Conservation (phyloP, 2,888 invertebrate species). For the Agrochola macilenta region DNA sequence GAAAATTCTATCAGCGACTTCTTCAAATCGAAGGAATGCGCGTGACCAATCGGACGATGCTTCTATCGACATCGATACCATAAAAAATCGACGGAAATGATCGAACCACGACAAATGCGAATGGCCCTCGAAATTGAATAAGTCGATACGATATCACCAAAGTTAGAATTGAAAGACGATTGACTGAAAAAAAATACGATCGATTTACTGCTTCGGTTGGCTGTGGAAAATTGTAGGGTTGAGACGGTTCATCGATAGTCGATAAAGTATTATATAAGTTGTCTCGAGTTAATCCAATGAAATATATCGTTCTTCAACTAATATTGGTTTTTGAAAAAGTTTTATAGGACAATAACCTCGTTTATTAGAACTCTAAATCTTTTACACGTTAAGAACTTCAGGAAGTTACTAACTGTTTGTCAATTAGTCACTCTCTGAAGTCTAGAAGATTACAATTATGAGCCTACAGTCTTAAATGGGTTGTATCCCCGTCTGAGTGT, state of each 20-base stretch:
- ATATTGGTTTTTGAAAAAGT: not conserved
- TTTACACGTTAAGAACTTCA: not conserved
- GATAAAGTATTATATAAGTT: constrained; percentile 25
- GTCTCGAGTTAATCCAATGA: not conserved
- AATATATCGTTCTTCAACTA: not conserved
- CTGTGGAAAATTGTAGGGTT: constrained; percentile 68
- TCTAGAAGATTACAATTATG: not conserved
- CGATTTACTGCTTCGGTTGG: constrained; percentile 82
- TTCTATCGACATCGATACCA: constrained; percentile 79
- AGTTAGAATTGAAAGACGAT: constrained; percentile 88
- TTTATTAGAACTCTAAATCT: not conserved
- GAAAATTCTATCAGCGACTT: constrained; percentile 78
- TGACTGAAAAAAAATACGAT: constrained; percentile 84
- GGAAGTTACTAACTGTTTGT: not conserved
- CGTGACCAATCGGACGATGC: constrained; percentile 84
- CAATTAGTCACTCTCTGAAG: not conserved
- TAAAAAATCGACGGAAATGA: constrained; percentile 85
- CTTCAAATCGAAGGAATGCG: constrained; percentile 85
- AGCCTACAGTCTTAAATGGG: not conserved
- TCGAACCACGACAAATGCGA: constrained; percentile 85
- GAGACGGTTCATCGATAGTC: constrained; percentile 65
- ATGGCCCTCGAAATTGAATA: constrained; percentile 88
- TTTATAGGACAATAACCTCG: not conserved
- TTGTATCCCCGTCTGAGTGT: not conserved
- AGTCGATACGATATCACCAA: constrained; percentile 89